Evolutionary conservation across 2,797 vertebrate species (phyloP).

Genomic region (Enteromius unitaeniatus): DNA sequence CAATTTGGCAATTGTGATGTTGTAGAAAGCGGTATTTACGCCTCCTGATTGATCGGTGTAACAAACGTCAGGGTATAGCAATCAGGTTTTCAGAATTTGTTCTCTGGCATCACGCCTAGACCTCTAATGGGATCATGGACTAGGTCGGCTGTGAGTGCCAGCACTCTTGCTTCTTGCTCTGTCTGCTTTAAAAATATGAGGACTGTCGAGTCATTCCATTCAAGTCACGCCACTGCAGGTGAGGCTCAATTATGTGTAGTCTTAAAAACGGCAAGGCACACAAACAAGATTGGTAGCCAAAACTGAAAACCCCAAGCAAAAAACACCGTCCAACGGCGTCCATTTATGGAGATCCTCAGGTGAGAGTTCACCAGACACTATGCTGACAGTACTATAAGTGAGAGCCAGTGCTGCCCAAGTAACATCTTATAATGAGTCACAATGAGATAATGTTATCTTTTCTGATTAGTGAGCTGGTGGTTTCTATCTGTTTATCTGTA

Average conservation of each 20-base stretch:
- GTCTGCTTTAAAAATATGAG: background rate
- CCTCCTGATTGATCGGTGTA: constrained; percentile 13
- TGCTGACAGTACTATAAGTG: background rate
- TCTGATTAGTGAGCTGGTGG: constrained; percentile 12
- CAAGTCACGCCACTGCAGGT: constrained; percentile 55
- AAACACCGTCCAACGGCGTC: background rate
- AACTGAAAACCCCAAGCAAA: background rate
- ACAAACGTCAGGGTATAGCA: constrained; percentile 15
- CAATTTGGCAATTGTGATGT: constrained; percentile 4
- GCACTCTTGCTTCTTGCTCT: background rate
- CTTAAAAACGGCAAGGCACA: constrained; percentile 21
- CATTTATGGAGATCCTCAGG: constrained; percentile 29
- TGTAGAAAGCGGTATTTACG: constrained; percentile 8
- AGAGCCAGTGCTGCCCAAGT: background rate
- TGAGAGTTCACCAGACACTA: constrained; percentile 30
- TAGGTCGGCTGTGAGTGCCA: constrained; percentile 4
- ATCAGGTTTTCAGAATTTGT: constrained; percentile 43
- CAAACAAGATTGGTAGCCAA: constrained; percentile 51
- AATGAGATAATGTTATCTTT: constrained; percentile 25
- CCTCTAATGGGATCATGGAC: constrained; percentile 41
- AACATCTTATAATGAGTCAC: constrained; percentile 11
- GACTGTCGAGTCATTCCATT: constrained; percentile 11
- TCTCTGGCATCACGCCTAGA: constrained; percentile 25
- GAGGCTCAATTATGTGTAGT: constrained; percentile 54
- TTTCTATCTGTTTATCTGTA: constrained; percentile 34